Evolutionary conservation across 2,888 invertebrate species (phyloP).

Genomic region (Minunthozetes semirufus): DNA sequence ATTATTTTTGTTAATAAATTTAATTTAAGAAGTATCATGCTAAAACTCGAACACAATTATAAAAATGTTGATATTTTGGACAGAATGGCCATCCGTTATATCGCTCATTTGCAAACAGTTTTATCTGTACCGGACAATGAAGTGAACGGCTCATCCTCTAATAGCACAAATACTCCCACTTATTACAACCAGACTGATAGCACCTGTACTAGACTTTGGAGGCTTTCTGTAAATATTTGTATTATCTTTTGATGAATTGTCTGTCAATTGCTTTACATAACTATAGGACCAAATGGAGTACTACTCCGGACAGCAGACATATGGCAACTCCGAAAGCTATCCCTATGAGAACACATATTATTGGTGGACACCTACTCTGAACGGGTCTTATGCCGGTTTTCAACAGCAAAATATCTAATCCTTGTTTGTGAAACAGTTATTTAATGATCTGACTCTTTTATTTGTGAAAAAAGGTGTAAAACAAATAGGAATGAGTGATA

Average conservation of each 20-base stretch:
- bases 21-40: no score
- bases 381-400: background rate
- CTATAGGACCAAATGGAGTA: conserved; percentile 12
- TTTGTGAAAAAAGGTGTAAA: background rate
- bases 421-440: background rate
- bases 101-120: conserved; percentile 19
- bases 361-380: conserved; percentile 14
- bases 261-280: background rate
- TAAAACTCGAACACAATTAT: no score
- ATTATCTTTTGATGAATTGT: background rate
- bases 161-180: background rate
- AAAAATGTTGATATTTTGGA: background rate
- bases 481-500: conserved; percentile 3
- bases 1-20: no score
- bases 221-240: background rate
- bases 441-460: no score
- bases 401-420: background rate
- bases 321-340: background rate
- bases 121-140: conserved; percentile 13
- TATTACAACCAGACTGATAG: background rate
- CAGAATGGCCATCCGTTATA: conserved; percentile 34
- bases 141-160: background rate
- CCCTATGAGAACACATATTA: conserved; percentile 9
- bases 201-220: conserved; percentile 6
- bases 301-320: background rate